Conservation (phyloP, 1,140 invertebrate genomes). For the Drosophila ercepeae region DNA sequence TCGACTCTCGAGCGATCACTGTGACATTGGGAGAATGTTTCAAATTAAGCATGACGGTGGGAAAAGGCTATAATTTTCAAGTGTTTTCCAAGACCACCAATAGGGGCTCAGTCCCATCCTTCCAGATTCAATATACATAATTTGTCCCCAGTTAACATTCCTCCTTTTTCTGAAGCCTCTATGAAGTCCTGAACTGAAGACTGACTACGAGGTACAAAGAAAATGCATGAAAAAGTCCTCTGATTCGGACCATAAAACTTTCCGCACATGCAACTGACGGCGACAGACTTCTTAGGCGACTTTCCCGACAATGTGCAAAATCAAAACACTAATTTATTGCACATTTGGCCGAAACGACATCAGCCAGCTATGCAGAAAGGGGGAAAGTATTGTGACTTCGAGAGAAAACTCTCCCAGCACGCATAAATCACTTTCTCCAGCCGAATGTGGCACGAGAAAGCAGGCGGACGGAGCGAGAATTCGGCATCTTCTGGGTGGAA, state of each 20-base stretch:
- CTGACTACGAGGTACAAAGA: too few relatives aligned
- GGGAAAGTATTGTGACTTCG: constrained; percentile 10
- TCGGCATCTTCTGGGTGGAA: background rate
- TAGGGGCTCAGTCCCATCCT: constrained; percentile 50
- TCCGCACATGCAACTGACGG: constrained; percentile 64
- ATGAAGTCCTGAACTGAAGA: too few relatives aligned
- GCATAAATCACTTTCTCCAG: constrained; percentile 75
- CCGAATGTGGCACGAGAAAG: constrained; percentile 1
- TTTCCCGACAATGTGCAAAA: constrained; percentile 64
- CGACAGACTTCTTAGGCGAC: constrained; percentile 57
- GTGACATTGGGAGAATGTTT: constrained; percentile 47
- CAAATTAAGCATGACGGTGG: constrained; percentile 58
- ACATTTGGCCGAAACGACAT: constrained; percentile 71
- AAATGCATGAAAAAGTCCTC: constrained; percentile 49
- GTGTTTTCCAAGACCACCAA: constrained; percentile 57
- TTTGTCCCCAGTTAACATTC: background rate
- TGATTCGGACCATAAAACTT: constrained; percentile 65
- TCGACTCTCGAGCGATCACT: constrained; percentile 11
- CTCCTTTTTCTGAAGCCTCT: constrained; percentile 35
- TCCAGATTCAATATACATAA: constrained; percentile 50
- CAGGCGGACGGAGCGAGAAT: constrained; percentile 12
- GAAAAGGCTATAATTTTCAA: constrained; percentile 55
- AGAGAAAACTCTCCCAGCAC: constrained; percentile 8
- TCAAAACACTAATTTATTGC: constrained; percentile 82
- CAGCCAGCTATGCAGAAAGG: constrained; percentile 22